A percentile compares a stretch with the other conserved stretches of the same genome.
These are phyloP conservation scores for Eulithis testata DNA, from an alignment of 2,888 invertebrate species.

Conservation along the genomic window DNA sequence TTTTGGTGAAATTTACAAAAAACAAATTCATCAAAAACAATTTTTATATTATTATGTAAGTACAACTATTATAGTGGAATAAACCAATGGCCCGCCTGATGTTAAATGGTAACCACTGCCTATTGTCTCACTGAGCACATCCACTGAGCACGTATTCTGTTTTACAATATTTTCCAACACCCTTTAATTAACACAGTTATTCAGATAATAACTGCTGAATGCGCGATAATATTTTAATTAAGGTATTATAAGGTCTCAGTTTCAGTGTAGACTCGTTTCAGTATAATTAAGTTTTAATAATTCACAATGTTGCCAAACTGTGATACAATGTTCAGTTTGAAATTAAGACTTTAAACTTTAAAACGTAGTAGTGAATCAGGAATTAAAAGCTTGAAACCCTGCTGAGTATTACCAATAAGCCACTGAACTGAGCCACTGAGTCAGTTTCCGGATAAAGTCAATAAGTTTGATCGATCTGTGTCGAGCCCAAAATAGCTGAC, in stretches of 20 bases:
- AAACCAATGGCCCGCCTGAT: no score
- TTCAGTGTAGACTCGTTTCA: slow-evolving; percentile 18
- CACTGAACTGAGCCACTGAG: neutral
- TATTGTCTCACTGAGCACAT: no score
- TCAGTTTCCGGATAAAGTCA: slow-evolving; percentile 1
- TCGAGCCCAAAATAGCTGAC: slow-evolving; percentile 20
- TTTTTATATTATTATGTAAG: no score
- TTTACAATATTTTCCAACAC: slow-evolving; percentile 4
- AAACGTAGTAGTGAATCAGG: no score
- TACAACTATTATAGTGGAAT: no score
- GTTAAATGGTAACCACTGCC: no score
- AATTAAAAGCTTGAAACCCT: no score
- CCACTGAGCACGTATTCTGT: no score
- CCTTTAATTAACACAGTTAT: neutral
- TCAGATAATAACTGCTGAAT: slow-evolving; percentile 28
- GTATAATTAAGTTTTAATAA: slow-evolving; percentile 45
- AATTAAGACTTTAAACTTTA: slow-evolving; percentile 5
- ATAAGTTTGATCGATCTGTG: slow-evolving; percentile 22
- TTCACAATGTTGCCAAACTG: slow-evolving; percentile 35
- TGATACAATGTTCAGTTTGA: slow-evolving; percentile 13
- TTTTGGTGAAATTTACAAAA: no score
- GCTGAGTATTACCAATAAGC: no score
- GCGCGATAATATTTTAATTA: slow-evolving; percentile 38
- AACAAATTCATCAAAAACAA: no score
- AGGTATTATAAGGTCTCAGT: slow-evolving; percentile 38